Conservation (phyloP, 1,140 invertebrate species). For the Heterodera schachtii region DNA sequence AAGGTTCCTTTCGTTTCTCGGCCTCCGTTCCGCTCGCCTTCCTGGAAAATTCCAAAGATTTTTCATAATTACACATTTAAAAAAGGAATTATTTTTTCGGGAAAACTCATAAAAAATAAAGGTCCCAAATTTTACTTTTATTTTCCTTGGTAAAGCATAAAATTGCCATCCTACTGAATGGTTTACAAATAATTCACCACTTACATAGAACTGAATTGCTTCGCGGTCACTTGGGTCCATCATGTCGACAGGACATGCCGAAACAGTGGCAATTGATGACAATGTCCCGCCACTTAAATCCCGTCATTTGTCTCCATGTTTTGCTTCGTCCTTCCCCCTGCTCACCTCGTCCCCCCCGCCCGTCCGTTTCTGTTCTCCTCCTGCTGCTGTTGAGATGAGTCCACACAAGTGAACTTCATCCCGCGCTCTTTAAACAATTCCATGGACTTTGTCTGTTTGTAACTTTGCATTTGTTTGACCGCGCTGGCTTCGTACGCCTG, state of each 20-base stretch:
- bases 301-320: neutral
- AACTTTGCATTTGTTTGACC: slow-evolving; percentile 20
- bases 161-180: too few species aligned
- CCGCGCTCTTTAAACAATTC: slow-evolving; percentile 29
- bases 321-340: neutral
- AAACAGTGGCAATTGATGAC: neutral
- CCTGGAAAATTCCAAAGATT: neutral
- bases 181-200: neutral
- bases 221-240: neutral
- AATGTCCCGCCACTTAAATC: neutral
- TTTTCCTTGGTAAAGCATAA: too few species aligned
- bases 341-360: neutral
- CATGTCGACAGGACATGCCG: slow-evolving; percentile 3
- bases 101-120: too few species aligned
- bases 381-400: neutral
- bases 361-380: neutral
- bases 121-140: too few species aligned
- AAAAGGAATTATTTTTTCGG: too few species aligned
- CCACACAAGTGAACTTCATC: slow-evolving; percentile 7
- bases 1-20: neutral
- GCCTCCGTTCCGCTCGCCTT: neutral
- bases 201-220: neutral
- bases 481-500: slow-evolving; percentile 19
- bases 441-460: slow-evolving; percentile 24
- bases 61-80: neutral